phyloP scores from a whole-genome alignment of 1,140 invertebrate genomes.

The Pachyrhynchus sulphureomaculatus region DNA sequence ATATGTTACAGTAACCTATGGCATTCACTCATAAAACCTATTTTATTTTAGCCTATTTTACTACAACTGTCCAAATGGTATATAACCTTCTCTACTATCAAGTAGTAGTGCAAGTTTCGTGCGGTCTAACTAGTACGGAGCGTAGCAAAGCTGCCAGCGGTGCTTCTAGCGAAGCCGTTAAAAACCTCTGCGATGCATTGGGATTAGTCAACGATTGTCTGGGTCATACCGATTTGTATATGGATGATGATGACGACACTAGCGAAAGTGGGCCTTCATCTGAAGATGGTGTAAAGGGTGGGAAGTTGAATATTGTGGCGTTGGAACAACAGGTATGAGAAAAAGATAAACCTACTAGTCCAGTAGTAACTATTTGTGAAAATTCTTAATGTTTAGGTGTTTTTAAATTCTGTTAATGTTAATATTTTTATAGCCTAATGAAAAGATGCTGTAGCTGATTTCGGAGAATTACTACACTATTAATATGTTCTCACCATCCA shows the following conservation, averaged over 20 bases:
- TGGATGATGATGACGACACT: slow-evolving; percentile 47
- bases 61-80: slow-evolving; percentile 78
- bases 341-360: too few relatives aligned
- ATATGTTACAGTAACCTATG: too few relatives aligned
- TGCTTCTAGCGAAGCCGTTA: slow-evolving; percentile 36
- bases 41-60: slow-evolving; percentile 77
- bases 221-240: slow-evolving; percentile 56
- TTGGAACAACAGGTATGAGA: slow-evolving; percentile 51
- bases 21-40: neutral
- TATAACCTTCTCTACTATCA: slow-evolving; percentile 90
- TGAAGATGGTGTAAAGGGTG: slow-evolving; percentile 12
- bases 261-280: slow-evolving; percentile 11
- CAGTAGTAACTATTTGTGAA: too few relatives aligned
- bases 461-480: too few relatives aligned
- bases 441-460: too few relatives aligned
- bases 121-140: slow-evolving; percentile 61
- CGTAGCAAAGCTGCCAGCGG: slow-evolving; percentile 45
- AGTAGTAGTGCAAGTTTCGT: slow-evolving; percentile 73
- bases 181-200: slow-evolving; percentile 46
- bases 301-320: slow-evolving; percentile 50
- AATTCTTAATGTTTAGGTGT: too few relatives aligned
- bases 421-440: too few relatives aligned
- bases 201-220: slow-evolving; percentile 55
- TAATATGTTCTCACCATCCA: too few relatives aligned
- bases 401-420: too few relatives aligned